Evolutionary conservation across 2,888 invertebrate species (phyloP), one percentile per base, ranked within the genome.

Genomic region (Aromia moschata): DNA sequence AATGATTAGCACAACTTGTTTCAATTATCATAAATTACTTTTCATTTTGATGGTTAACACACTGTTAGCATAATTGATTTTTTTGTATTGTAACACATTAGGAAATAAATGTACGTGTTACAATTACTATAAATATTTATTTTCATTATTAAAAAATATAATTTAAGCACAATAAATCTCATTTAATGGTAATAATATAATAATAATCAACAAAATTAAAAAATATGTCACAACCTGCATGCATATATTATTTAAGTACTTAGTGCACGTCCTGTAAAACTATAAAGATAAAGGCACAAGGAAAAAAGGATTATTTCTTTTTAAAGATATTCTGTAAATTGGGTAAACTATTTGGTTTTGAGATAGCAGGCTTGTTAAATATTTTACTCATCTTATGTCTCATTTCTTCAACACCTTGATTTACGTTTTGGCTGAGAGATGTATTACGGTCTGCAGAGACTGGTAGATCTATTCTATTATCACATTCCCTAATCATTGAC

Each of bases 361-460:
- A 66, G 54, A 78, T 76, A 14, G 81, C 81, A 62, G 78, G 77
- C 62, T 77, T 78, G 56, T 74, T 75, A 60, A 87, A 87, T 64
- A 87, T 86, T 70, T 86, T 87, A 59, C 84, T 84, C 70, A 87
- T 82, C 69, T 84, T 81, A 67, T 85, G 84, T 43, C 83, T 82
- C 81, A 87, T 84, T 53, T 87, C 87, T 72, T 86, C 86, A 36
- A 86, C 84, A 4, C 84, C 83, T 67, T 84, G 84, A 18, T 83
- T 84, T 44, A 82, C 79, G 60, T 81, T 80, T 44, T 76, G 78
- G 45, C 73, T 73, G 10, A 77, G 69, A 63, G 67, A 74, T 40
- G 56, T 71, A 30, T 61, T 62, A 58, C 41, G 47, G 41, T 68
- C 72, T 25, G 44, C 58, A 5, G 65, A 38, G 30, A 18, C 30